Base-by-base conservation (phyloP, 2,888 invertebrate genomes). In the Pseudococcus jackbeardsleyi region DNA sequence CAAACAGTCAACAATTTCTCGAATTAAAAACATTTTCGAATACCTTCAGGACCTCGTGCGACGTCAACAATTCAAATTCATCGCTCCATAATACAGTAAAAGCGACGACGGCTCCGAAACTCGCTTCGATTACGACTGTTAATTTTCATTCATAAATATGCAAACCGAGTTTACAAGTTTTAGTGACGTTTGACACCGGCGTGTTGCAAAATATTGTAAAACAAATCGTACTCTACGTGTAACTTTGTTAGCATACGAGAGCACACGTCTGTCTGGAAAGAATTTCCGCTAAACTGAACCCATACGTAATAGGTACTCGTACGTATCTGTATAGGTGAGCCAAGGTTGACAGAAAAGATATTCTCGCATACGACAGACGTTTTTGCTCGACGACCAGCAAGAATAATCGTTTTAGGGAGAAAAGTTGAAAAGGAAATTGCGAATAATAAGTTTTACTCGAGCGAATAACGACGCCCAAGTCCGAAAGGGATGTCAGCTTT, bases 81-180 rank as follows among this genome's bases (percentile, higher is more conserved):
- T 33, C 26, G 26, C 26, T 1, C 26, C 1, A 33, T 1, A 33
- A 33, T 33, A 46, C 6, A 7, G 12, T 8, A 46, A 46, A 46
- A 46, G 46, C 6, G 46, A 12, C 46, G 46, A 33, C 26, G 3
- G 26, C 26, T 33, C 6, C 12, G 46, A 46, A 46, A 46, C 9
- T 46, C 12, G 12, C 33, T 15, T 72, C 33, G 33, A 72, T 72
- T 72, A 15, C 26, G 26, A 33, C 22, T 4, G 15, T 33, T 33
- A 72, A 72, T 33, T 72, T 72, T 72, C 68, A 72, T 72, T 72
- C 68, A 72, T 72, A 33, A 72, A 72, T 72, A 72, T 59, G 19
- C 33, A 33, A 72, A 72, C 33, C 12, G 33, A 72, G 33, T 72
- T 72, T 33, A 72, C 11, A 72, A 72, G 15, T 72, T 12, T 26